Evolutionary conservation across 1,140 invertebrate species (phyloP), one percentile per base, ranked within the genome.

Genomic region (Pemphigus obesinymphae): DNA sequence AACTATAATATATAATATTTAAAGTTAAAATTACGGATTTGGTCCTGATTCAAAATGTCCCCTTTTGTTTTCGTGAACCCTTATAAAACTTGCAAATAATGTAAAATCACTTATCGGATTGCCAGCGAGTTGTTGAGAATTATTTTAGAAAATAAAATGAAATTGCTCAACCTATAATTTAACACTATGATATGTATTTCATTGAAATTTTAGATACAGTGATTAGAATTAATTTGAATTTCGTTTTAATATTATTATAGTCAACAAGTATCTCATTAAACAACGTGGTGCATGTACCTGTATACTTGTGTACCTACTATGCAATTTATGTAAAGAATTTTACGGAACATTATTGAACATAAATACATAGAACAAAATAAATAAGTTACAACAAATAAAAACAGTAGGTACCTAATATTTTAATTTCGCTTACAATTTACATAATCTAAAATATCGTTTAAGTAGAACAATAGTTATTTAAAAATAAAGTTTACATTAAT

Each of bases 31-130:
- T 63, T 61, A 80, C 37, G 23, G 55, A 80, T 80, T 80, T 80
- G 76, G 76, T 80, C 76, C 76, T 80, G 53, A 80, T 80, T 80
- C 37, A 80, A 80, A 80, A 80, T 80, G 76, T 80, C 53, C 76
- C 76, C 37, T 80, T 78, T 80, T 80, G 76, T 80, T 80, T 50
- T 58, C 55, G 55, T 80, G 76, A 80, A 80, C 76, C 76, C 76
- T 80, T 80, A 61, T 78, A 58, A 78, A 78, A 78, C 50, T 37
- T 55, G 72, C 48, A 17, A 75, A 37, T 58, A 78, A 58, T 58
- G 53, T 58, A 55, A 78, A 76, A 55, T 55, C 50, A 37, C 48
- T 53, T 55, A n/a, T 53, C 11, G 73, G 73, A 78, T 78, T 78
- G 73, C 73, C 73, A 58, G 73, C 11, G 53, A 78, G 50, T 78